Evolutionary conservation across 2,888 invertebrate genomes (phyloP), one percentile per base, ranked within the genome.

Genomic region (Trissolcus japonicus): DNA sequence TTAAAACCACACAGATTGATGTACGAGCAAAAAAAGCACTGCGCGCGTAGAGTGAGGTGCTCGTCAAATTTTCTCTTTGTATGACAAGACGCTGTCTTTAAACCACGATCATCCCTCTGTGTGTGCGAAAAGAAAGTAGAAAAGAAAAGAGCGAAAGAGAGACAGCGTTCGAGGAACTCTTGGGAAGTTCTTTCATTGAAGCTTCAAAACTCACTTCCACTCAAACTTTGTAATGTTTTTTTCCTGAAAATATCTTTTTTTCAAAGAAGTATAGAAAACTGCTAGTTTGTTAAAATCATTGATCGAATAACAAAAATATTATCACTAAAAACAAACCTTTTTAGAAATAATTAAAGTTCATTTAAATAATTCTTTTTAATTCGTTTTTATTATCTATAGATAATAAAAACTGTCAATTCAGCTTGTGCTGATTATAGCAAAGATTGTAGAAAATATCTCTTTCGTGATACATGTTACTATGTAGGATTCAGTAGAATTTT

Each of bases 51-150:
- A 66, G 59, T 61, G 83, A 82, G 81, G 81, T 69, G 85, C 84
- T 87, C 86, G 84, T 88, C 88, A 88, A 88, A 81, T 86, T 85
- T 85, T 85, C 86, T 84, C 84, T 83, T 86, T 84, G 85, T 85
- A 85, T 82, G 79, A 80, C 77, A 81, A 80, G 83, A 81, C 84
- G 84, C 83, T 82, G 84, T 83, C 85, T 86, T 86, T 84, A 83
- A 84, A 86, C 86, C 84, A 82, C 86, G 87, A 85, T 84, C 83
- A 81, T 84, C 84, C 85, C 86, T 84, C 82, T 83, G 82, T 63
- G 63, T 57, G 66, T 56, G 67, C 66, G 25, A 25, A 62, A 76
- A 65, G n/a, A 74, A 67, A 68, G 66, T 51, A 16, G 57, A 71
- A 43, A 59, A 69, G 69, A 69, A 65, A 62, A 62, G 56, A 73